Conservation (phyloP, 2,888 invertebrate genomes). For the Formica aserva region DNA sequence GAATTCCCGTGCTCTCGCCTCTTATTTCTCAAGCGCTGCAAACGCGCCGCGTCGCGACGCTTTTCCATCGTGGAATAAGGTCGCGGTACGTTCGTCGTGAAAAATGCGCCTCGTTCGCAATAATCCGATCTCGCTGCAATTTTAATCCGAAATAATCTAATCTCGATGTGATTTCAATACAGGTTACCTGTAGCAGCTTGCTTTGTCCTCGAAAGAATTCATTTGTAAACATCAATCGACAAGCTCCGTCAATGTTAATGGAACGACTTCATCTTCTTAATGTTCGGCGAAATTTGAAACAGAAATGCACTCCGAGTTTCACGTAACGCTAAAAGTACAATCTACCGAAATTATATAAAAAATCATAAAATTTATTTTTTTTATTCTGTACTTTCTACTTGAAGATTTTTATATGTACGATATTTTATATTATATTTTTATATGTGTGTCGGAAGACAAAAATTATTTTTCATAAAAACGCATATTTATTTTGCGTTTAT, state of each 20-base stretch:
- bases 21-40: slow-evolving; percentile 38
- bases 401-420: not conserved
- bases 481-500: not conserved
- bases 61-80: slow-evolving; percentile 7
- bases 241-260: slow-evolving; percentile 22
- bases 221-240: slow-evolving; percentile 39
- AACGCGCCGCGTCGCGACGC: slow-evolving; percentile 1
- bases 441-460: not conserved
- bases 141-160: slow-evolving; percentile 58
- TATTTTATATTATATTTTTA: slow-evolving; percentile 2
- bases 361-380: slow-evolving; percentile 13
- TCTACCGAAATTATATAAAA: not conserved
- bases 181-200: slow-evolving; percentile 10
- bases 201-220: slow-evolving; percentile 17
- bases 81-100: slow-evolving; percentile 43
- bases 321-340: not conserved
- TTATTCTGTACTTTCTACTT: not conserved
- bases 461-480: not conserved
- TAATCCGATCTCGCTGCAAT: slow-evolving; percentile 60
- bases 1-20: slow-evolving; percentile 66
- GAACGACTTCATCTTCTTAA: not conserved
- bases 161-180: slow-evolving; percentile 37
- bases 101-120: slow-evolving; percentile 70
- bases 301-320: not conserved
- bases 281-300: not conserved